These are phyloP conservation scores for Formica aserva DNA, from an alignment of 2,888 invertebrate genomes.

Conservation along the genomic window DNA sequence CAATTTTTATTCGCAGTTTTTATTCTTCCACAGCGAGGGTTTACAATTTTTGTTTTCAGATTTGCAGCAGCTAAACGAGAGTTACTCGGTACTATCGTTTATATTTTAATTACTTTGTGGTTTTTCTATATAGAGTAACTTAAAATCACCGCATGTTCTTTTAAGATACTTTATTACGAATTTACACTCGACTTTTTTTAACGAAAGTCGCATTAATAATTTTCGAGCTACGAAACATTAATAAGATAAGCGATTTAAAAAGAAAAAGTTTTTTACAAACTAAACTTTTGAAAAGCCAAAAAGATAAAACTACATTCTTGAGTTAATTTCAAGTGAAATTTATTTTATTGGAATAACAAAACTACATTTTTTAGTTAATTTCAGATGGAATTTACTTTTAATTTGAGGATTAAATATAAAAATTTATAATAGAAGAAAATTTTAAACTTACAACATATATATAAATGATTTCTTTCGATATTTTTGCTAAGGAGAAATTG, in stretches of 20 bases:
- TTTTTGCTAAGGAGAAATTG: neutral
- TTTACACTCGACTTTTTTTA: neutral
- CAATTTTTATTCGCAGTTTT: neutral
- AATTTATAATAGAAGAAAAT: neutral
- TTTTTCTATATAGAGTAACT: neutral
- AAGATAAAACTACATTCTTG: neutral
- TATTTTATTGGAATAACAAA: neutral
- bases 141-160: neutral
- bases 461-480: neutral
- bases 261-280: neutral
- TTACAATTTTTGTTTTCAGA: neutral
- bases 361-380: neutral
- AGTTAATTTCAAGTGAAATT: neutral
- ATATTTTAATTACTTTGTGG: neutral
- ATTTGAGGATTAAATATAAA: neutral
- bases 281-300: neutral
- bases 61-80: neutral
- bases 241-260: neutral
- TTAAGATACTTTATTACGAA: neutral
- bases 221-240: neutral
- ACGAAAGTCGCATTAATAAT: neutral
- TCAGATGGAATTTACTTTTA: neutral
- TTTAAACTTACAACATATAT: neutral
- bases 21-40: neutral
- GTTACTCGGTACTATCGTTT: neutral